Evolutionary conservation across 2,888 invertebrate genomes (phyloP), one percentile per base, ranked within the genome.

Genomic region (Piscicola geometra): DNA sequence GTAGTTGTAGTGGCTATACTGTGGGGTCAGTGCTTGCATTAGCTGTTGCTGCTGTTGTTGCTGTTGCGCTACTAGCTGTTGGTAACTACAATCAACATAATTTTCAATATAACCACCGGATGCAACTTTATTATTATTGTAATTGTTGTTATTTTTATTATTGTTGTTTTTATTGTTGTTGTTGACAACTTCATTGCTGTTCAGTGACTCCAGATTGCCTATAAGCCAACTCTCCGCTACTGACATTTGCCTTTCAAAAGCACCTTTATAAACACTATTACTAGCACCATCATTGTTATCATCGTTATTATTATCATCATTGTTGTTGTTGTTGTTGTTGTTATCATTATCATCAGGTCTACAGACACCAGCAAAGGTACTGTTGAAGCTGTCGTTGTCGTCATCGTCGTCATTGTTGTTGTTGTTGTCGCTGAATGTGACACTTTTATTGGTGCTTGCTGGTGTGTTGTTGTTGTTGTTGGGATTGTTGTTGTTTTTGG

Each of bases 161-260:
- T 56, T 56, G n/a, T 25, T 25, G 60, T 25, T 25, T 18, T 21
- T 25, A 56, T 56, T 56, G n/a, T 25, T 25, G n/a, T 56, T 21
- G 5, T 25, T 9, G n/a, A 21, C 3, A n/a, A n/a, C n/a, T n/a
- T 56, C 60, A 21, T 21, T 56, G 52, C n/a, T 25, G 52, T 32
- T 15, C 71, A 71, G 30, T n/a, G 71, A 71, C 30, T 71, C 52
- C 28, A 50, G n/a, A 30, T 47, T 71, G 28, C 50, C 52, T 25
- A 47, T 50, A 50, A 71, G 33, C 71, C 71, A 71, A 12, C 52
- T 47, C 15, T 71, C 71, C 28, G 71, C 71, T 21, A 50, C 71
- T 3, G 71, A 71, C 52, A 71, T 1, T 30, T 71, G 41, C 32
- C 71, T 71, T n/a, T 41, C 9, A 2, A 18, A 47, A 69, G 25